phyloP scores from a whole-genome alignment of 2,888 invertebrate genomes.

The Drosophila anomelani region DNA sequence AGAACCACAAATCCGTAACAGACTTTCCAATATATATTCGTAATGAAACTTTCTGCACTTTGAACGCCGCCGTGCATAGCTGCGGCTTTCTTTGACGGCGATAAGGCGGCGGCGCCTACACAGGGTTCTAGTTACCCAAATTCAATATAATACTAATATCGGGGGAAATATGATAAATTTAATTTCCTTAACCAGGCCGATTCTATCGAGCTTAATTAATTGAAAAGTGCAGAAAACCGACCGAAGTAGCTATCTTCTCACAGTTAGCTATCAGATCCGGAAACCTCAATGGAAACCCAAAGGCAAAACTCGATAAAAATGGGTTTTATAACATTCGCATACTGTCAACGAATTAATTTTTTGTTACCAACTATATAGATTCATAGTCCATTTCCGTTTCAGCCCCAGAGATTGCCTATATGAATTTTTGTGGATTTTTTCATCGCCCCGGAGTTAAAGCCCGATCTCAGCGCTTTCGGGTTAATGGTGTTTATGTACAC shows the following conservation, averaged over 20 bases:
- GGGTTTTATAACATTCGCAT: constrained; percentile 15
- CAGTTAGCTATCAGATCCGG: constrained; percentile 6
- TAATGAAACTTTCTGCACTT: constrained; percentile 63
- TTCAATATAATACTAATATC: constrained; percentile 33
- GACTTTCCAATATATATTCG: constrained; percentile 14
- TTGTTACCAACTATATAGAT: constrained; percentile 10
- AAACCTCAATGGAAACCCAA: background rate
- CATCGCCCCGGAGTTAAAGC: background rate
- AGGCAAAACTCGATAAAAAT: constrained; percentile 23
- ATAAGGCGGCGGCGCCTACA: constrained; percentile 72
- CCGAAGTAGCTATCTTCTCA: constrained; percentile 2
- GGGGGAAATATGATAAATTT: constrained; percentile 53
- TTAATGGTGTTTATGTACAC: constrained; percentile 26
- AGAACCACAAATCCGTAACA: constrained; percentile 25
- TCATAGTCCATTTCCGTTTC: constrained; percentile 31
- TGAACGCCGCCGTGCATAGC: constrained; percentile 42
- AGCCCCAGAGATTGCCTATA: constrained; percentile 17
- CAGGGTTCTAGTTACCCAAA: constrained; percentile 15
- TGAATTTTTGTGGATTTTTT: constrained; percentile 3
- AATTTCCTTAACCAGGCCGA: constrained; percentile 59
- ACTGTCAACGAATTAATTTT: constrained; percentile 11
- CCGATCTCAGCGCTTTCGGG: constrained; percentile 31
- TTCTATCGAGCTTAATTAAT: constrained; percentile 69
- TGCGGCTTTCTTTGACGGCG: constrained; percentile 52
- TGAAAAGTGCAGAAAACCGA: constrained; percentile 47